Conservation (phyloP, 2,797 vertebrate species). For the Myripristis jacobus region DNA sequence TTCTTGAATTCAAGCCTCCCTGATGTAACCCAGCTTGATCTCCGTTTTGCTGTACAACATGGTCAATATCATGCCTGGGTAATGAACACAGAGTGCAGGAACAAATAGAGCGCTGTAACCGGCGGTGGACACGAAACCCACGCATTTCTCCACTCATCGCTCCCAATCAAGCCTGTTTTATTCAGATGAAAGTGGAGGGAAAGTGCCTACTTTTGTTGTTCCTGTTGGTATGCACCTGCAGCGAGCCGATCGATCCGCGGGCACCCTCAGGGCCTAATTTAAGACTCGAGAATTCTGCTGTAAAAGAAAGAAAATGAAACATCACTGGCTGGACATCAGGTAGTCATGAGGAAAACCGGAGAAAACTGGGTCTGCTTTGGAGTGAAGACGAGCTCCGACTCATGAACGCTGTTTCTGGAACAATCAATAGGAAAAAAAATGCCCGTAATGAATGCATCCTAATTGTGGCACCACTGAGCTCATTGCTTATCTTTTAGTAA, state of each 20-base stretch:
- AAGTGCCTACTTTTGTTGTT: conserved; percentile 56
- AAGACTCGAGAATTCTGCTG: conserved; percentile 67
- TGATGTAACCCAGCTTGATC: conserved; percentile 69
- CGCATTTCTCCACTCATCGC: conserved; percentile 52
- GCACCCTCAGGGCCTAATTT: conserved; percentile 69
- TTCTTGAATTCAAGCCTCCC: conserved; percentile 61
- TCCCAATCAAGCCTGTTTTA: conserved; percentile 71
- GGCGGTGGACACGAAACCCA: conserved; percentile 47
- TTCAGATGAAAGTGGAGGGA: conserved; percentile 66
- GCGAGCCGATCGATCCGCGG: conserved; percentile 66
- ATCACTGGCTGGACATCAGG: conserved; percentile 63
- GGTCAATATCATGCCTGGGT: conserved; percentile 67
- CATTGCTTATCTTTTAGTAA: conserved; percentile 30
- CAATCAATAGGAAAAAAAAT: conserved; percentile 60
- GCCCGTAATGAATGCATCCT: conserved; percentile 54
- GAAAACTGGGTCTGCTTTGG: conserved; percentile 44
- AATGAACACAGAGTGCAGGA: conserved; percentile 63
- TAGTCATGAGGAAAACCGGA: conserved; percentile 30
- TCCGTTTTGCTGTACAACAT: conserved; percentile 63
- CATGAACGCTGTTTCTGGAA: conserved; percentile 44
- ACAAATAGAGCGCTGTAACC: conserved; percentile 37
- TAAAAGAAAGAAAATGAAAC: conserved; percentile 67
- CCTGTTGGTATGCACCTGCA: conserved; percentile 64
- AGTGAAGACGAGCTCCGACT: conserved; percentile 53
- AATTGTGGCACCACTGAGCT: conserved; percentile 45